Evolutionary conservation across 2,888 invertebrate species (phyloP).

Genomic region (Amblyteles armatorius): DNA sequence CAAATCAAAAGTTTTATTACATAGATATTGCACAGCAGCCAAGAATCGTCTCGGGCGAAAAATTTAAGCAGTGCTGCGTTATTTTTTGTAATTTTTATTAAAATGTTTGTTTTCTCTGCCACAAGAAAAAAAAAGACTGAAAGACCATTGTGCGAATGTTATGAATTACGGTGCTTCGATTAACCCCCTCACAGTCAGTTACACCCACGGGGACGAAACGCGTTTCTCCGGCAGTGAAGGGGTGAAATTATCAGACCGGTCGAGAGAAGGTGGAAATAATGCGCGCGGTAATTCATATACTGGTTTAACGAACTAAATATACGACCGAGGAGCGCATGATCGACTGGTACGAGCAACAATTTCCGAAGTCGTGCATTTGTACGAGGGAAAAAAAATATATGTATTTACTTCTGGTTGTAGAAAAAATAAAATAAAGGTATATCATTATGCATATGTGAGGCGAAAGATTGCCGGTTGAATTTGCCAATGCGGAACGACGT

Average conservation of each 20-base stretch:
- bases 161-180: neutral
- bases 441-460: conserved; percentile 29
- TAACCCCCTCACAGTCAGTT: neutral
- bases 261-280: neutral
- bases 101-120: too few species aligned
- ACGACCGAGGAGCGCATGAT: neutral
- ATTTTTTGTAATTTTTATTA: neutral
- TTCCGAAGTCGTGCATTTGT: neutral
- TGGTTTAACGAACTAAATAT: neutral
- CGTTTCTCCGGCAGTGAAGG: neutral
- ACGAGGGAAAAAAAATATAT: neutral
- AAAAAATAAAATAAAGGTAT: conserved; percentile 25
- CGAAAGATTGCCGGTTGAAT: conserved; percentile 40
- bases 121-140: neutral
- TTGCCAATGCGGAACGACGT: conserved; percentile 43
- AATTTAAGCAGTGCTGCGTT: too few species aligned
- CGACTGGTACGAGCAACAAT: neutral
- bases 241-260: neutral
- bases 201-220: neutral
- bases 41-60: too few species aligned
- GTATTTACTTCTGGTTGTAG: neutral
- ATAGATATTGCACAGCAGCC: too few species aligned
- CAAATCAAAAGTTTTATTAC: too few species aligned
- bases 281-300: conserved; percentile 1
- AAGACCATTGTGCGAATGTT: neutral